These are phyloP conservation scores for Dione vanillae DNA, from an alignment of 2,888 invertebrate species.

Conservation along the genomic window DNA sequence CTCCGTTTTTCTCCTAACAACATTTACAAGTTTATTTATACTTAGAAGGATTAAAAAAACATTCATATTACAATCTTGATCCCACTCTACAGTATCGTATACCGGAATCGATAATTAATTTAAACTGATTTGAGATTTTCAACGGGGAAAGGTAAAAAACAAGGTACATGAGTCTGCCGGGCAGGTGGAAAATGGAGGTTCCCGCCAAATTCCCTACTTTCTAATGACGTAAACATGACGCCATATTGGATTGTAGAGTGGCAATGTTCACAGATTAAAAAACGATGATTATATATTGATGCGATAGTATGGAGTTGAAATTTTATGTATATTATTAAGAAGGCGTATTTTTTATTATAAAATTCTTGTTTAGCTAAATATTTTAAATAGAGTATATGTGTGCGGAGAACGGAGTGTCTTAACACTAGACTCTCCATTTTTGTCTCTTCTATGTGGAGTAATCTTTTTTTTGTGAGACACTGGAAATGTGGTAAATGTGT, in stretches of 20 bases:
- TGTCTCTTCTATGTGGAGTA: too few species aligned
- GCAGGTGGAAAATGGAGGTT: slow-evolving; percentile 43
- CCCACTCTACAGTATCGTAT: neutral
- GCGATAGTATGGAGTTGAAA: too few species aligned
- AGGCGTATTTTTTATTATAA: too few species aligned
- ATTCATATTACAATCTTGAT: neutral
- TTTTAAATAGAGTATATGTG: too few species aligned
- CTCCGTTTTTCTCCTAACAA: too few species aligned
- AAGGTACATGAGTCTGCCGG: slow-evolving; percentile 21
- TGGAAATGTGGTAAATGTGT: too few species aligned
- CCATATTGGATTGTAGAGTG: slow-evolving; percentile 41
- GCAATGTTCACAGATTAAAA: slow-evolving; percentile 7
- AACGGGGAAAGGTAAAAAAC: slow-evolving; percentile 21
- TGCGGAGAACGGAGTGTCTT: too few species aligned
- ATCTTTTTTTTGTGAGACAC: too few species aligned
- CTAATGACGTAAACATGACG: slow-evolving; percentile 54
- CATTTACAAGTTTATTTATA: neutral
- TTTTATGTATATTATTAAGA: too few species aligned
- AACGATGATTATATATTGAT: neutral
- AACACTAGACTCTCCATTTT: too few species aligned
- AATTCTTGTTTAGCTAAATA: too few species aligned
- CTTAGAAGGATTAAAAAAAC: slow-evolving; percentile 4
- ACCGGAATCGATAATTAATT: slow-evolving; percentile 26
- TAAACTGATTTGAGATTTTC: slow-evolving; percentile 22
- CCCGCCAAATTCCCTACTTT: slow-evolving; percentile 49